Evolutionary conservation across 2,113 vertebrate species (phyloP).

Genomic region (Ageneiosus marmoratus): DNA sequence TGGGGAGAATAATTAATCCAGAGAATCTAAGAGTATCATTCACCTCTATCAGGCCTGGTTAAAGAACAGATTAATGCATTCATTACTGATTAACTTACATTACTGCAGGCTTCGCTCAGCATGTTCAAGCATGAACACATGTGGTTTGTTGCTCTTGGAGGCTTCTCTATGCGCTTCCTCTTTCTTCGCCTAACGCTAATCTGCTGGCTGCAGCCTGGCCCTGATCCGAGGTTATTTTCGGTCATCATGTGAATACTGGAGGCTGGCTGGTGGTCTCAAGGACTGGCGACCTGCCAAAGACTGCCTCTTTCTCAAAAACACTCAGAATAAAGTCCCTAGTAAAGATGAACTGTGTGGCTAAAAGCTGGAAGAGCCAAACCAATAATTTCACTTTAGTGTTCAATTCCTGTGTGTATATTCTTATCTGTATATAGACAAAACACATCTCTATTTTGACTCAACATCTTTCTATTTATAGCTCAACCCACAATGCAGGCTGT

Average conservation of each 20-base stretch:
- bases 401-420: constrained; percentile 46
- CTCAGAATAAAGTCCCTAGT: constrained; percentile 13
- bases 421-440: constrained; percentile 49
- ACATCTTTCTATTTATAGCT: constrained; percentile 43
- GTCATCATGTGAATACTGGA: constrained; percentile 35
- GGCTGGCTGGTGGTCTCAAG: constrained; percentile 27
- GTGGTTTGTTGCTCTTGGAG: constrained; percentile 36
- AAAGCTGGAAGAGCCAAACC: constrained; percentile 30
- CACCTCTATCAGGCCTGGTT: constrained; percentile 19
- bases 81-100: constrained; percentile 38
- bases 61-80: constrained; percentile 44
- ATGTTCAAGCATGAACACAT: constrained; percentile 8
- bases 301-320: constrained; percentile 23
- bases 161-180: constrained; percentile 19
- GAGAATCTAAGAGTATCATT: constrained; percentile 13
- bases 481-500: neutral
- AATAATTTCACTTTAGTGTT: constrained; percentile 39
- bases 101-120: constrained; percentile 9
- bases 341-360: constrained; percentile 17
- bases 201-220: neutral
- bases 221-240: constrained; percentile 46
- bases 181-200: neutral
- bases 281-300: constrained; percentile 35
- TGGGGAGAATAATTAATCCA: constrained; percentile 41
- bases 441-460: constrained; percentile 27